Percentiles rank a stretch among this genome's conserved stretches.
Conservation (phyloP, 2,888 invertebrate genomes). For the Carcina quercana region DNA sequence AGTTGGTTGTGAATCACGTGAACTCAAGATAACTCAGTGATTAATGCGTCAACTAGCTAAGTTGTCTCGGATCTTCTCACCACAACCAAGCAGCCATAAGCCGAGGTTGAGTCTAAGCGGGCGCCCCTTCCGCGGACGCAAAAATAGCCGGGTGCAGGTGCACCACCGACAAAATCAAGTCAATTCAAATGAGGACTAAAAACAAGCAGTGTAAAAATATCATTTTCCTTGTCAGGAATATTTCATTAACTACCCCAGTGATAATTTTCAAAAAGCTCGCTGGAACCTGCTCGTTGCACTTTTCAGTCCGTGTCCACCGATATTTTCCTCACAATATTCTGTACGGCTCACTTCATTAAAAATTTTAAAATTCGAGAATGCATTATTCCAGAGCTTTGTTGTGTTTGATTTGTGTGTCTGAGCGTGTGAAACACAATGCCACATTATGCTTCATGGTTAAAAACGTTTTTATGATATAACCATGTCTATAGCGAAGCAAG, state of each 20-base stretch:
- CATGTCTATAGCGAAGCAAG: conserved; percentile 27
- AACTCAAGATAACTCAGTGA: no score
- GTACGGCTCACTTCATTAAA: conserved; percentile 64
- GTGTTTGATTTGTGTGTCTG: conserved; percentile 60
- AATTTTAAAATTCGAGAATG: conserved; percentile 58
- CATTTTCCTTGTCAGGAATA: not conserved
- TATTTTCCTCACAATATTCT: conserved; percentile 62
- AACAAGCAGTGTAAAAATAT: no score
- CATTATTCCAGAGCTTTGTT: conserved; percentile 60
- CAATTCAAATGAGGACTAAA: no score
- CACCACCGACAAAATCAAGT: no score
- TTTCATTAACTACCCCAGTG: not conserved
- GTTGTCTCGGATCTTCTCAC: no score
- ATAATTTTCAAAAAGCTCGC: not conserved
- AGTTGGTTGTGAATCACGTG: no score
- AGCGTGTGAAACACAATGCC: conserved; percentile 48
- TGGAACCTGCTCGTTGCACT: conserved; percentile 14
- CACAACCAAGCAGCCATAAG: no score
- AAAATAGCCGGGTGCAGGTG: no score
- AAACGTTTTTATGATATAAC: conserved; percentile 21
- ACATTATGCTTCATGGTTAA: conserved; percentile 26
- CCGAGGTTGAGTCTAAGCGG: no score
- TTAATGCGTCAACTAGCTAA: no score
- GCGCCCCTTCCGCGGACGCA: no score
- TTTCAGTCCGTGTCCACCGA: conserved; percentile 34